phyloP scores from a whole-genome alignment of 2,113 vertebrate genomes.

The Spea multiplicata region DNA sequence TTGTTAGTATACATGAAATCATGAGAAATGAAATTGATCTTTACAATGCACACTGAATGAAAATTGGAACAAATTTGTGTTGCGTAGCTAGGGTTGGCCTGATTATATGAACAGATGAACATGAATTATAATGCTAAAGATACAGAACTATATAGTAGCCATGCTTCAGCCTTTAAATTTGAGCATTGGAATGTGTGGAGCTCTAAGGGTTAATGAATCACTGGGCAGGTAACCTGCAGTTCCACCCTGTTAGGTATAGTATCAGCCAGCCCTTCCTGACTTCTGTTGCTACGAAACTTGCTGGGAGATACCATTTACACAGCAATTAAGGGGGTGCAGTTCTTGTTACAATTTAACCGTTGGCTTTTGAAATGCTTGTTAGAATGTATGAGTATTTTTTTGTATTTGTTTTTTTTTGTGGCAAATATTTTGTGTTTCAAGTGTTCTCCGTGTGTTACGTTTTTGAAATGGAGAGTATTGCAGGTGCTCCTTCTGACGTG shows the following conservation, averaged over 20 bases:
- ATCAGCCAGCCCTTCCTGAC: conserved; percentile 46
- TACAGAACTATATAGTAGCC: too few species aligned
- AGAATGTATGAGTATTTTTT: not conserved
- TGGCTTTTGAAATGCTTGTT: not conserved
- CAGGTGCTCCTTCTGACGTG: conserved; percentile 26
- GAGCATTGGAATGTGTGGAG: conserved; percentile 13
- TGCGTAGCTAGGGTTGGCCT: too few species aligned
- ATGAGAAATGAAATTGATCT: too few species aligned
- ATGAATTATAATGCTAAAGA: too few species aligned
- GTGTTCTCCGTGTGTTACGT: not conserved
- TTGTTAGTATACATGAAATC: too few species aligned
- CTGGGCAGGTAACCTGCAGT: conserved; percentile 35
- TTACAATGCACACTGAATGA: too few species aligned
- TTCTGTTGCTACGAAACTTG: conserved; percentile 60
- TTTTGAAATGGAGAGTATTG: too few species aligned
- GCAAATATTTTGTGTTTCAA: not conserved
- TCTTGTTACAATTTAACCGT: not conserved
- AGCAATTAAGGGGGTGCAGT: conserved; percentile 4
- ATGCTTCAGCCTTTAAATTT: not conserved
- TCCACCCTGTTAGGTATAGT: conserved; percentile 53
- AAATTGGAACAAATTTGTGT: too few species aligned
- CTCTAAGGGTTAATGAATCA: conserved; percentile 35
- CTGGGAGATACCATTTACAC: conserved; percentile 65
- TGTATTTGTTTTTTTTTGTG: not conserved
- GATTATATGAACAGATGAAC: too few species aligned